These are phyloP conservation scores for Helarctos malayanus DNA, from an alignment of 2,797 vertebrate species.

Conservation along the genomic window DNA sequence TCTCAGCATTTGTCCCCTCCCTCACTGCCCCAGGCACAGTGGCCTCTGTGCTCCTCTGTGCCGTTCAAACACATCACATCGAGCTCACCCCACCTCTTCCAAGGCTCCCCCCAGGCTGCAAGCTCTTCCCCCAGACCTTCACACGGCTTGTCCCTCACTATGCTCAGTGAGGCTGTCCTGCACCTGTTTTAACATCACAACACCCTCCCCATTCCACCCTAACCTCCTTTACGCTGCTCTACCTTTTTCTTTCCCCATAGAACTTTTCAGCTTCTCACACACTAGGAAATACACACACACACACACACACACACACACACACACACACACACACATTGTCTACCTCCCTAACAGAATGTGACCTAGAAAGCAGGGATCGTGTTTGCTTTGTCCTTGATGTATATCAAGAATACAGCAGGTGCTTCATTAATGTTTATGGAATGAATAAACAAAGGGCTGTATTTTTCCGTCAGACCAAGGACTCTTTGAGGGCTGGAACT, in stretches of 20 bases:
- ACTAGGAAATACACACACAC: background rate
- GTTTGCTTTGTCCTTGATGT: background rate
- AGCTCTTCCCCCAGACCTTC: background rate
- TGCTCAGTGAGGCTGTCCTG: background rate
- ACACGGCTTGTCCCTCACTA: background rate
- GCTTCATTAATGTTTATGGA: background rate
- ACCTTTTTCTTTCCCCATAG: background rate
- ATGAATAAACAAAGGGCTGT: background rate
- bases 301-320: too few relatives aligned
- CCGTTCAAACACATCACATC: background rate
- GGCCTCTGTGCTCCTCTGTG: background rate
- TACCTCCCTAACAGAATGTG: background rate
- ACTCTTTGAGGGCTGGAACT: background rate
- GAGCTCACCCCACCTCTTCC: background rate
- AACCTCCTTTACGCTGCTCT: background rate
- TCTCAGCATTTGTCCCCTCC: background rate
- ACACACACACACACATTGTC: too few relatives aligned
- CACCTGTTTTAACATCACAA: background rate
- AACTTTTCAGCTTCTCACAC: background rate
- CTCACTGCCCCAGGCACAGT: rapidly evolving
- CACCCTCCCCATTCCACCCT: rapidly evolving
- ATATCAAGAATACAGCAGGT: background rate
- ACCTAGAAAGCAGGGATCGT: background rate
- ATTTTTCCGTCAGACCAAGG: background rate
- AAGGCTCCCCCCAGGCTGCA: background rate